Evolutionary conservation across 2,113 vertebrate genomes (phyloP), one percentile per base, ranked within the genome.

Genomic region (Nyctibius bracteatus): DNA sequence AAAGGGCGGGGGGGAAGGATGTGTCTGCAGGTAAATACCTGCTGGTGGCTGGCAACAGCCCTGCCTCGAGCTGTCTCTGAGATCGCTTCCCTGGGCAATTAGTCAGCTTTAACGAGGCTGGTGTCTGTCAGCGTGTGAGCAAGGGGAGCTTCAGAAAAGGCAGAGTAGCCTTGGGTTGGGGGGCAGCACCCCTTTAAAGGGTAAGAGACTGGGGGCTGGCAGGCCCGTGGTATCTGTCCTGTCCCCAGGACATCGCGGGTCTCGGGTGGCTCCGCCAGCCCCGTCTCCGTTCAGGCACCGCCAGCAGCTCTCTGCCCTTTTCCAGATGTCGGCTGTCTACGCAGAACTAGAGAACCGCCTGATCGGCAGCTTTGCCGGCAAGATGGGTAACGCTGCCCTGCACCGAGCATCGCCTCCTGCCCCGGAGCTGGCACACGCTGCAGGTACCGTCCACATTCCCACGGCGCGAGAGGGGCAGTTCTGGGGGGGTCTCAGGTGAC

Each of bases 271-370:
- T 54, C 17, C 30, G 2, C 6, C 4, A 27, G 41, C 15, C 47
- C 35, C 0, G 1, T 13, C 43, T 18, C 1, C 0, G 3, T 24
- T 3, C 0, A 1, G 71, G 21, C 27, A 4, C 0, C 2, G 4
- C 37, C 30, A 21, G 44, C 68, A 81, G 81, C 62, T 66, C 39
- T 61, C n/a, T 39, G 22, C 78, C 30, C 58, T 61, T 59, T 39
- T 12, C 7, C 92, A 99, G 99, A 99, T 99, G 98, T 99, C 99
- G 2, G 99, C 99, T 1, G 99, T 99, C 86, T 99, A 99, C 4
- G 99, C 99, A 1, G 99, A 99, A 96, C 96, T 99, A 66, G 99
- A 99, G 94, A 98, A 98, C n/a, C 97, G 98, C 25, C 96, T 98
- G 82, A 97, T 96, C 17, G 98, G 98, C 67, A 98, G 98, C 97